A percentile compares a stretch with the other conserved stretches of the same genome.
These are phyloP conservation scores for Melieria crassipennis DNA, from an alignment of 2,888 invertebrate genomes.

Conservation along the genomic window DNA sequence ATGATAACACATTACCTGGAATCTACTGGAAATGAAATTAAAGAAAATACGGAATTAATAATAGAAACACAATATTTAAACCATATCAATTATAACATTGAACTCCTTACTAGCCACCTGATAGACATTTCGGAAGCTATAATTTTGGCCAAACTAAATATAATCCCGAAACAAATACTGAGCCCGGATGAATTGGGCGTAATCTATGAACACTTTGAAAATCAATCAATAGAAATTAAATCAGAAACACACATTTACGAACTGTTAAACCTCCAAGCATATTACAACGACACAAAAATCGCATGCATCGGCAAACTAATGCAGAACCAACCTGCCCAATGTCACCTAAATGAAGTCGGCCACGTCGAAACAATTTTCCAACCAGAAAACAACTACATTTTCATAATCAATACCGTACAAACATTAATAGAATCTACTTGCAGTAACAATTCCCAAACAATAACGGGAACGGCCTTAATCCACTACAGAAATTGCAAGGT, in stretches of 20 bases:
- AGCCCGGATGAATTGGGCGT: conserved; percentile 4
- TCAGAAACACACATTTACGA: no score
- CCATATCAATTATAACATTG: conserved; percentile 37
- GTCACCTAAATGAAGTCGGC: no score
- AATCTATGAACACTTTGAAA: conserved; percentile 29
- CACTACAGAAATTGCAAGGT: no score
- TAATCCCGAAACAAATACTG: conserved; percentile 38
- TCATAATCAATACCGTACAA: no score
- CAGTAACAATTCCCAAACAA: no score
- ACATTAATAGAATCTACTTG: no score
- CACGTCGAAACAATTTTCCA: no score
- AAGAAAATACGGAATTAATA: conserved; percentile 17
- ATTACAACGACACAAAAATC: background rate
- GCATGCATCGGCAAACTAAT: no score
- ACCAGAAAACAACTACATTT: no score
- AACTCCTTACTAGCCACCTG: conserved; percentile 30
- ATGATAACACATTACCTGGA: conserved; percentile 22
- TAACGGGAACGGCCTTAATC: no score
- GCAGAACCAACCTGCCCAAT: no score
- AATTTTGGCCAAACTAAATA: conserved; percentile 22
- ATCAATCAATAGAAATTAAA: conserved; percentile 24
- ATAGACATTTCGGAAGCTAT: conserved; percentile 34
- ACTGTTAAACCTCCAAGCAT: no score
- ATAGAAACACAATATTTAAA: background rate
- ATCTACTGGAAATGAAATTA: conserved; percentile 7